Conservation (phyloP, 2,113 vertebrate genomes). For the Terrapene triunguis region DNA sequence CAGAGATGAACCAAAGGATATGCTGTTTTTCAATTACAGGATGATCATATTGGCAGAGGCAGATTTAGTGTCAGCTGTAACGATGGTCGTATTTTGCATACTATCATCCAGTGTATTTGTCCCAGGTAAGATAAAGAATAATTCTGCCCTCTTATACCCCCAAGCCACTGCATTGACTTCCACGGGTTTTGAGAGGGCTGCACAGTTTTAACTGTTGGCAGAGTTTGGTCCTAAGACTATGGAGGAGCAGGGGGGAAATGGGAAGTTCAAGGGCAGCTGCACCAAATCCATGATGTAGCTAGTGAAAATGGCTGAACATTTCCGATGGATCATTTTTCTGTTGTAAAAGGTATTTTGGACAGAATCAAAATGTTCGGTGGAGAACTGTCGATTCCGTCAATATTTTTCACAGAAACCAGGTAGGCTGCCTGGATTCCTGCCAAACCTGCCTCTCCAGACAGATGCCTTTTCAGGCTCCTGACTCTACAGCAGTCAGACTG, state of each 20-base stretch:
- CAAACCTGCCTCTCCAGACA: neutral
- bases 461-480: neutral
- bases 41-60: neutral
- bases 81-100: conserved; percentile 10
- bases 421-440: neutral
- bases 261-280: neutral
- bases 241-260: neutral
- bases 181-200: neutral
- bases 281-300: neutral
- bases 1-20: conserved; percentile 4
- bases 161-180: neutral
- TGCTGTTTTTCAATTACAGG: conserved; percentile 9
- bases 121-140: conserved; percentile 15
- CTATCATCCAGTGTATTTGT: neutral
- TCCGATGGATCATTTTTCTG: neutral
- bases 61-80: conserved; percentile 13
- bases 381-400: neutral
- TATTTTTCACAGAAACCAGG: neutral
- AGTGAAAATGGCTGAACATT: neutral
- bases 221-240: neutral
- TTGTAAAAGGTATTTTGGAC: neutral
- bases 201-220: neutral
- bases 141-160: neutral
- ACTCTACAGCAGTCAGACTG: neutral
- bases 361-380: neutral